Percentiles rank a stretch among this genome's conserved stretches.
These are phyloP conservation scores for Rhyacophila evoluta DNA, from an alignment of 2,888 invertebrate genomes.

Conservation along the genomic window DNA sequence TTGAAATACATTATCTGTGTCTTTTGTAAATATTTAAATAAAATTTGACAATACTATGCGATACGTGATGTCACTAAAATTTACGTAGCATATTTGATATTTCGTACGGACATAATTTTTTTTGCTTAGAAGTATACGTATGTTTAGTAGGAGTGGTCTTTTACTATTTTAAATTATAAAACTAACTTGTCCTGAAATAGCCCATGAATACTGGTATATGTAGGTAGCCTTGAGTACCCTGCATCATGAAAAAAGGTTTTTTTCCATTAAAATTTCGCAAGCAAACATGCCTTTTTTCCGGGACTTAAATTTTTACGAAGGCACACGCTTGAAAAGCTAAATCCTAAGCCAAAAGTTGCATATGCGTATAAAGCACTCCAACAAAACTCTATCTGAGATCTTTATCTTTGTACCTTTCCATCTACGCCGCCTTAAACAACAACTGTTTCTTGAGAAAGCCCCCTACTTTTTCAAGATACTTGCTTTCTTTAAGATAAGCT, in stretches of 20 bases:
- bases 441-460: constrained; percentile 1
- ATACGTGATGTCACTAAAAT: too few relatives aligned
- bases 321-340: constrained; percentile 3
- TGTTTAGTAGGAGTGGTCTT: too few relatives aligned
- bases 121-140: not conserved
- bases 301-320: constrained; percentile 24
- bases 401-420: constrained; percentile 8
- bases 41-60: too few relatives aligned
- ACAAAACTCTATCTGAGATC: constrained; percentile 7
- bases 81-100: too few relatives aligned
- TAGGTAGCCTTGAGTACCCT: not conserved
- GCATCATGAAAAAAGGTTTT: constrained; percentile 13
- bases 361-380: constrained; percentile 8
- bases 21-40: too few relatives aligned
- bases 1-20: too few relatives aligned
- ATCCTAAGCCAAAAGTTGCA: constrained; percentile 5
- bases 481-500: constrained; percentile 22
- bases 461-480: constrained; percentile 15
- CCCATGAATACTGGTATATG: too few relatives aligned
- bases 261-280: constrained; percentile 9
- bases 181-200: too few relatives aligned
- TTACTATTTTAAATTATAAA: too few relatives aligned
- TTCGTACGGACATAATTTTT: too few relatives aligned
- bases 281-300: not conserved
- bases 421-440: constrained; percentile 4